Base-by-base conservation (phyloP, 2,888 invertebrate genomes). In the Phasia obesa region DNA sequence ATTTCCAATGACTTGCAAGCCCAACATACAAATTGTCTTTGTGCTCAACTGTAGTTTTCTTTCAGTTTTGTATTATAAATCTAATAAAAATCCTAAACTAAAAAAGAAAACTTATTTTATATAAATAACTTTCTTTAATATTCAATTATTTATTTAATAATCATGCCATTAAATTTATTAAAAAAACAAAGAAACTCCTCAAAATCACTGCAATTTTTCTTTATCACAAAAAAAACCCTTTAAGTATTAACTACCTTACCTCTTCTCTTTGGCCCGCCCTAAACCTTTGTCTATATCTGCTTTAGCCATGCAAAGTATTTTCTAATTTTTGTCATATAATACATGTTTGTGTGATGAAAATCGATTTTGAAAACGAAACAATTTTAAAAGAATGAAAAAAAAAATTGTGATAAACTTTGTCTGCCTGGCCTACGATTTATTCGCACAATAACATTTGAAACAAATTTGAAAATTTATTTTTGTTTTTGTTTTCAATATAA, bases 11-110 rank as follows among this genome's bases (percentile, higher is more conserved):
- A 6, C 35, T 35, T 31, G 31, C 15, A 51, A 19, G 15, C 5
- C n/a, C 7, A 49, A 65, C 15, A 64, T 27, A 49, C 38, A 62
- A 65, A 65, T 35, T 73, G 78, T 79, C 78, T 60, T 53, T 65
- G 55, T 73, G 79, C 79, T 79, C 79, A 79, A 79, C 19, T 27
- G 42, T 55, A 53, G 17, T 25, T 49, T 19, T 9, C 49, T 27
- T 53, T 44, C 59, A 79, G 60, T 73, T 64, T 31, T 42, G 4
- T 42, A 38, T 42, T 42, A 42, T 42, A 31, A 31, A 31, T 31
- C 7, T 4, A 13, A 15, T 38, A 13, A 13, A 42, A 42, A 42
- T 11, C 11, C 38, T 13, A 38, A 38, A 38, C 1, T 31, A 31
- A n/a, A n/a, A n/a, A n/a, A n/a, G 3, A 27, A 27, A 27, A 38